A percentile compares a stretch with the other conserved stretches of the same genome.
phyloP scores from a whole-genome alignment of 2,113 vertebrate species.

The Hippocampus mohnikei region DNA sequence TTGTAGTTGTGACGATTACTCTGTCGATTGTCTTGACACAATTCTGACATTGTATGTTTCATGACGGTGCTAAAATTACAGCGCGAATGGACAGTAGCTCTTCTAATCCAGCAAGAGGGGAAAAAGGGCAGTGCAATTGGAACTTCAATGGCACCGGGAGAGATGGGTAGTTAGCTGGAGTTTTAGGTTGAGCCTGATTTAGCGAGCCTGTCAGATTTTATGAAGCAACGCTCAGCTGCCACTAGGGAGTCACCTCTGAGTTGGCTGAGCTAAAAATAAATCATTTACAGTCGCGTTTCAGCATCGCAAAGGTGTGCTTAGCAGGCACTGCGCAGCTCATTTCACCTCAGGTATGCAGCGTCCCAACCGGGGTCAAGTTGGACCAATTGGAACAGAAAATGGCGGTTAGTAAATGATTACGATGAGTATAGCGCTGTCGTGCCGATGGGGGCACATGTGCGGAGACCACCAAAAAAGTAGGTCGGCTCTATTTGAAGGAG shows the following conservation, averaged over 20 bases:
- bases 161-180: neutral
- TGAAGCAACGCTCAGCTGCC: slow-evolving; percentile 6
- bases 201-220: slow-evolving; percentile 1
- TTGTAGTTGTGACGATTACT: neutral
- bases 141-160: neutral
- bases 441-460: slow-evolving; percentile 42
- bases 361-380: slow-evolving; percentile 1
- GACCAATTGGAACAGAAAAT: slow-evolving; percentile 5
- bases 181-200: slow-evolving; percentile 1
- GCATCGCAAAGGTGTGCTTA: slow-evolving; percentile 1
- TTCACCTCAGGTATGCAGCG: slow-evolving; percentile 10
- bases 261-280: neutral
- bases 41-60: neutral
- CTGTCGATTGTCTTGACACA: neutral
- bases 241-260: neutral
- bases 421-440: slow-evolving; percentile 22
- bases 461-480: slow-evolving; percentile 58
- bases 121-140: neutral
- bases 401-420: slow-evolving; percentile 11
- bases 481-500: slow-evolving; percentile 63
- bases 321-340: neutral
- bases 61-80: neutral
- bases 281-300: slow-evolving; percentile 4
- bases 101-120: neutral
- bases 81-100: neutral